These are phyloP conservation scores for Hirundichthys speculiger DNA, from an alignment of 2,113 vertebrate species.

Conservation along the genomic window DNA sequence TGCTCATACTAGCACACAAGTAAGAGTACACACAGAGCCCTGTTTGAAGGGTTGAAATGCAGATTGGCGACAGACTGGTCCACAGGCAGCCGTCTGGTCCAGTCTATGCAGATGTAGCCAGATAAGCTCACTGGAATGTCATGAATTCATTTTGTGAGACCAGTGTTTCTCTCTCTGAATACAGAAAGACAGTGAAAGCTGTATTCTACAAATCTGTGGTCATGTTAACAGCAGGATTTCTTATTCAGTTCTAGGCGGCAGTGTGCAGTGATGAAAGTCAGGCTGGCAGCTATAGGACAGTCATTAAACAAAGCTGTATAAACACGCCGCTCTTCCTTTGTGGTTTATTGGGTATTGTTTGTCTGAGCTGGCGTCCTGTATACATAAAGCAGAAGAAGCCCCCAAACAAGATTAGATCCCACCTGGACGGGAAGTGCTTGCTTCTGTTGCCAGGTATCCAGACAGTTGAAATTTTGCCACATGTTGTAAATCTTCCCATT, in stretches of 20 bases:
- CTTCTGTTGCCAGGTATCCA: conserved; percentile 70
- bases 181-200: conserved; percentile 40
- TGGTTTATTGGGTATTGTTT: conserved; percentile 80
- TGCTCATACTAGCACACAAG: conserved; percentile 12
- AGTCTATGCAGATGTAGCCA: conserved; percentile 63
- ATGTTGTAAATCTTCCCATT: conserved; percentile 70
- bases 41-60: conserved; percentile 51
- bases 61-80: conserved; percentile 56
- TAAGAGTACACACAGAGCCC: conserved; percentile 31
- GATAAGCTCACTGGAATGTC: conserved; percentile 74
- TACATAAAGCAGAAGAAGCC: conserved; percentile 76
- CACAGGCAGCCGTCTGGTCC: conserved; percentile 53
- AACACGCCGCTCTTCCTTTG: conserved; percentile 73
- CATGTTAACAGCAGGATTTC: conserved; percentile 39
- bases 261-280: conserved; percentile 48
- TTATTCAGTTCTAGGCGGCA: conserved; percentile 48
- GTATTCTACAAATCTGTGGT: conserved; percentile 45
- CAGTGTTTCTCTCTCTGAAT: conserved; percentile 43
- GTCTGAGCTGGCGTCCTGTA: conserved; percentile 69
- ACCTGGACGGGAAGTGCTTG: conserved; percentile 75
- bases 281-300: conserved; percentile 49
- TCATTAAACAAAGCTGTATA: conserved; percentile 72
- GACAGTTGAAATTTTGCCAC: conserved; percentile 50
- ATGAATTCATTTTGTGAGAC: conserved; percentile 64
- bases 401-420: conserved; percentile 77